phyloP scores from a whole-genome alignment of 2,113 vertebrate species.

The Elephantulus edwardii region DNA sequence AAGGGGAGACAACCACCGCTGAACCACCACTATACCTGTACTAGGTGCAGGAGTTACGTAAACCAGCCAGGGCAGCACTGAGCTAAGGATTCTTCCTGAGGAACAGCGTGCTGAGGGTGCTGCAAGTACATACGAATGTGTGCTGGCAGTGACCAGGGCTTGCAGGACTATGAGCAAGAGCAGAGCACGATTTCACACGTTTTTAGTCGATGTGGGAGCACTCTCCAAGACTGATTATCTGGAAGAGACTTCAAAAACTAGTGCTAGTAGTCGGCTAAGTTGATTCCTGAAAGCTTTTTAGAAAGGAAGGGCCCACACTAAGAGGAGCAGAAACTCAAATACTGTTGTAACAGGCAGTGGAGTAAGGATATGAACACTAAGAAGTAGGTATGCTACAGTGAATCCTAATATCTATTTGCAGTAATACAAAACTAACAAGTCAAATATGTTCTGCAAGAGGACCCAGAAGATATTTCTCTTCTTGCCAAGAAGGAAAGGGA shows the following conservation, averaged over 20 bases:
- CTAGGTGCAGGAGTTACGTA: too few relatives aligned
- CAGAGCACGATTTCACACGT: too few relatives aligned
- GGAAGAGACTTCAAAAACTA: not conserved
- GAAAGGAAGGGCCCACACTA: not conserved
- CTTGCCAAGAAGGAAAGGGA: not conserved
- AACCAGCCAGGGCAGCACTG: too few relatives aligned
- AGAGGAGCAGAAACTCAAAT: not conserved
- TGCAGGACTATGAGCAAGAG: too few relatives aligned
- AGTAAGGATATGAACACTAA: rapidly evolving
- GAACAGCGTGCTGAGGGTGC: not conserved
- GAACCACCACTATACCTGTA: too few relatives aligned
- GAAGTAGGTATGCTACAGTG: not conserved
- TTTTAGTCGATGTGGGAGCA: too few relatives aligned
- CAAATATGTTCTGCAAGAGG: not conserved
- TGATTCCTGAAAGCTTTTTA: not conserved
- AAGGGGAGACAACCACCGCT: too few relatives aligned
- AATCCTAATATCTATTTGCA: not conserved
- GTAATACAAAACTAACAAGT: too few relatives aligned
- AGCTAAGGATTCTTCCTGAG: too few relatives aligned
- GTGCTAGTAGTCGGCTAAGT: not conserved
- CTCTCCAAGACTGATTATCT: not conserved
- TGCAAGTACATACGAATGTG: too few relatives aligned
- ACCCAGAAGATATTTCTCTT: not conserved
- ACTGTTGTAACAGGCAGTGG: too few relatives aligned
- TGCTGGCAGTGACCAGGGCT: not conserved